Evolutionary conservation across 2,113 vertebrate genomes (phyloP).

Genomic region (Connochaetes taurinus): DNA sequence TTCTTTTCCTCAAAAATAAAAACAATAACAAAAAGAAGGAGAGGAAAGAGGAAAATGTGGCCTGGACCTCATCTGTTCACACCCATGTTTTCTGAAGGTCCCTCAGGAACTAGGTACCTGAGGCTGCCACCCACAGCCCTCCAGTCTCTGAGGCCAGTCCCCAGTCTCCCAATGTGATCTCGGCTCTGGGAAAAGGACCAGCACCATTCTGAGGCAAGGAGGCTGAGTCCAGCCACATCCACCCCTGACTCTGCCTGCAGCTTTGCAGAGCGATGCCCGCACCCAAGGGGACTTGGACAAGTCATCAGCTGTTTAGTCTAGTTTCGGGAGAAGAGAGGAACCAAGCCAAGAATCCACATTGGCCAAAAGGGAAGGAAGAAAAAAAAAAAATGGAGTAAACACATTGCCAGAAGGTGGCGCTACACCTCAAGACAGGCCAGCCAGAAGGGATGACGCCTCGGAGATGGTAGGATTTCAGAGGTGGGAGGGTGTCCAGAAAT

Average conservation of each 20-base stretch:
- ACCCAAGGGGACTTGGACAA: not conserved
- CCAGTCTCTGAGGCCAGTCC: not conserved
- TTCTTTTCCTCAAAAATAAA: not conserved
- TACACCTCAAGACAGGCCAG: constrained; percentile 72
- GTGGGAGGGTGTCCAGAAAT: not conserved
- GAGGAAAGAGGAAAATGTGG: no score
- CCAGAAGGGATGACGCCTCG: constrained; percentile 17
- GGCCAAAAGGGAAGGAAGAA: not conserved
- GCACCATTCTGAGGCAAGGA: not conserved
- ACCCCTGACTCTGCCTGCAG: not conserved
- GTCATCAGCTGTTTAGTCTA: constrained; percentile 41
- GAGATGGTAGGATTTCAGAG: not conserved
- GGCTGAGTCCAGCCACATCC: not conserved
- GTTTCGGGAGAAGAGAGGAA: constrained; percentile 36
- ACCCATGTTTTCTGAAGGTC: not conserved
- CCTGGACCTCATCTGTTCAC: not conserved
- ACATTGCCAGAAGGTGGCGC: constrained; percentile 80
- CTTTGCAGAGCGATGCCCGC: not conserved
- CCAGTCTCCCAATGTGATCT: not conserved
- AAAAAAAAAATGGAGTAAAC: constrained; percentile 18
- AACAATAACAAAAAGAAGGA: not conserved
- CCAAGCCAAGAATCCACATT: constrained; percentile 10
- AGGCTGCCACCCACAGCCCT: not conserved
- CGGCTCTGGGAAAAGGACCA: not conserved
- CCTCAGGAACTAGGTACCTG: not conserved